These are phyloP conservation scores for Pitangus sulphuratus DNA, from an alignment of 2,797 vertebrate species.

Conservation along the genomic window DNA sequence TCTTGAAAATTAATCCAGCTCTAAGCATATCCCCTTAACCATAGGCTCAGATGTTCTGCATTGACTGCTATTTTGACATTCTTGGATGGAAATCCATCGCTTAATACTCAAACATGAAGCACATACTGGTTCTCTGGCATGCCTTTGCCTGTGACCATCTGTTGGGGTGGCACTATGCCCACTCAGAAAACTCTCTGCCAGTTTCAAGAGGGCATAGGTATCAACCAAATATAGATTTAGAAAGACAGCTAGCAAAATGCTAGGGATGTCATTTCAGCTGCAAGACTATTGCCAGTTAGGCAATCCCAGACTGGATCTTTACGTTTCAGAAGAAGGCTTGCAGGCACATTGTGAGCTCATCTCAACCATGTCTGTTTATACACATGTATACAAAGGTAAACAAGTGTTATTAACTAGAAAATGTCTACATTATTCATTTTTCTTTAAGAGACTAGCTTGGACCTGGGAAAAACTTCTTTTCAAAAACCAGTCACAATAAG, in stretches of 20 bases:
- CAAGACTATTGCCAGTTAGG: background rate
- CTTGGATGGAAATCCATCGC: conserved; percentile 50
- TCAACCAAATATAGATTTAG: background rate
- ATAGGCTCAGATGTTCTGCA: background rate
- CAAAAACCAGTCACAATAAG: background rate
- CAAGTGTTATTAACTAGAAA: background rate
- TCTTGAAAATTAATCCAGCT: background rate
- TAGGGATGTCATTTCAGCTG: background rate
- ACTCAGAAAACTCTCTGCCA: background rate
- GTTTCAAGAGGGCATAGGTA: conserved; percentile 15
- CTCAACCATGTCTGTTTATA: background rate
- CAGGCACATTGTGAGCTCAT: background rate
- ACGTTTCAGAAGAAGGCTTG: background rate
- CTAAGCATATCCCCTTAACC: background rate
- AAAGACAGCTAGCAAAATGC: background rate
- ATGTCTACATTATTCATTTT: background rate
- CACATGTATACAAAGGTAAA: background rate
- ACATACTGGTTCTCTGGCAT: conserved; percentile 49
- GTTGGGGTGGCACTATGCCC: conserved; percentile 36
- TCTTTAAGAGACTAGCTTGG: background rate
- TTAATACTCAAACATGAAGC: conserved; percentile 27
- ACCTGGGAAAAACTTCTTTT: background rate
- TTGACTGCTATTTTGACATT: conserved; percentile 56
- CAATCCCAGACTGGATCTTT: background rate
- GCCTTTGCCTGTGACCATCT: conserved; percentile 25